Conservation (phyloP, 2,888 invertebrate genomes). For the Nymphalis c-album region DNA sequence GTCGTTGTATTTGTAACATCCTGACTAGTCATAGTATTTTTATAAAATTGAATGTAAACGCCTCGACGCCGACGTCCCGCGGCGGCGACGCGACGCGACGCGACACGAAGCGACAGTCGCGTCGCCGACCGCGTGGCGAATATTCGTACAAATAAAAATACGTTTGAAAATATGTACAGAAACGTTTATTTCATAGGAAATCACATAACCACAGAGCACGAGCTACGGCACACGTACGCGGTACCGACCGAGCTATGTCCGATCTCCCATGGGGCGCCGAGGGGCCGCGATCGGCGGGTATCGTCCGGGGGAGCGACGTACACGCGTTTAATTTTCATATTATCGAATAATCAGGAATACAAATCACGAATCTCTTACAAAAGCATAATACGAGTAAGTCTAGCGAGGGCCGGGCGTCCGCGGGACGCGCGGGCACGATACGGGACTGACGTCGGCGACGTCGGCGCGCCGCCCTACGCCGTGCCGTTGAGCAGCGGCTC, state of each 20-base stretch:
- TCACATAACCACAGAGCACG: slow-evolving; percentile 67
- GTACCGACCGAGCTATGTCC: not conserved
- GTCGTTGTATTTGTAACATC: slow-evolving; percentile 31
- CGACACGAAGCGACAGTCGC: no score
- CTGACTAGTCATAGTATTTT: slow-evolving; percentile 28
- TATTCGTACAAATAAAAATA: slow-evolving; percentile 66
- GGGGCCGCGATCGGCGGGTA: slow-evolving; percentile 61
- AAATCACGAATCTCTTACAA: slow-evolving; percentile 80
- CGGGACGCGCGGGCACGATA: slow-evolving; percentile 29
- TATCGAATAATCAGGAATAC: slow-evolving; percentile 79
- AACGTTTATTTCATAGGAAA: slow-evolving; percentile 77
- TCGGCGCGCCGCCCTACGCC: slow-evolving; percentile 58
- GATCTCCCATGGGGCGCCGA: slow-evolving; percentile 29
- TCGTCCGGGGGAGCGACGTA: slow-evolving; percentile 69
- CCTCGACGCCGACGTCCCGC: slow-evolving; percentile 12
- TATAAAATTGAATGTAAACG: slow-evolving; percentile 11
- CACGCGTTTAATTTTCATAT: slow-evolving; percentile 56
- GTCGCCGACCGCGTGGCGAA: slow-evolving; percentile 37
- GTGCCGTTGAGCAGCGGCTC: slow-evolving; percentile 86
- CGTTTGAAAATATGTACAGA: slow-evolving; percentile 79
- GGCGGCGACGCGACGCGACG: slow-evolving; percentile 28
- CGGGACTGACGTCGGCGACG: slow-evolving; percentile 6
- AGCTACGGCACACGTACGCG: slow-evolving; percentile 58
- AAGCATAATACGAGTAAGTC: slow-evolving; percentile 78
- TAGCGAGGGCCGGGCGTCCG: slow-evolving; percentile 43